phyloP scores from a whole-genome alignment of 1,140 invertebrate genomes.

The Metaphire vulgaris region DNA sequence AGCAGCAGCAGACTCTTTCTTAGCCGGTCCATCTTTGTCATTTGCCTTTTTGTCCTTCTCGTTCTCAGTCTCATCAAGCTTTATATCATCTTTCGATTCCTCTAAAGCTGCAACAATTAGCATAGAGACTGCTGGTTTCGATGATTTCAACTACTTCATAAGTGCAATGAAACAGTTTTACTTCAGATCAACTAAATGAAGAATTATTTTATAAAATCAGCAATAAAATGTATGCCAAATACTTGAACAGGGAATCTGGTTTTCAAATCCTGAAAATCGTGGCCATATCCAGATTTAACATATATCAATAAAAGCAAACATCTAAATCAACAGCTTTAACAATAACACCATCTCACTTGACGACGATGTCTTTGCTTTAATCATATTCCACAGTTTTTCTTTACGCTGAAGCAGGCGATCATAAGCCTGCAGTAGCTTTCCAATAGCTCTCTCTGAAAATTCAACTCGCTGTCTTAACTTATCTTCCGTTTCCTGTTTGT shows the following conservation, averaged over 20 bases:
- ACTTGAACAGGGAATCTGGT: no score
- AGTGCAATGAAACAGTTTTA: no score
- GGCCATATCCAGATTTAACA: no score
- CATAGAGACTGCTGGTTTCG: no score
- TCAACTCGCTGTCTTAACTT: slow-evolving; percentile 83
- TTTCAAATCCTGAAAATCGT: no score
- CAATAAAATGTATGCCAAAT: no score
- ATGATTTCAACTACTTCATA: no score
- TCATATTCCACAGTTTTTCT: slow-evolving; percentile 57
- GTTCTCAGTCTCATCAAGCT: not conserved
- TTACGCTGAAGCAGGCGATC: slow-evolving; percentile 61
- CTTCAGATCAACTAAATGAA: no score
- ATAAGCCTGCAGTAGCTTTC: slow-evolving; percentile 92
- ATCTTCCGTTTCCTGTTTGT: slow-evolving; percentile 92
- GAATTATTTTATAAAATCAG: no score
- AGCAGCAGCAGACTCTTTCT: not conserved
- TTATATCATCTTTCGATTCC: slow-evolving; percentile 11
- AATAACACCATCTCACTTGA: not conserved
- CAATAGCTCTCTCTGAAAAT: slow-evolving; percentile 70
- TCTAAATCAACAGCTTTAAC: not conserved
- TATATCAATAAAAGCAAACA: no score
- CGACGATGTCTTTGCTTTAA: slow-evolving; percentile 54
- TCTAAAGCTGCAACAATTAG: not conserved
- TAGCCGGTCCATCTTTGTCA: not conserved
- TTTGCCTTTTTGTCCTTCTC: not conserved